Evolutionary conservation across 1,140 invertebrate species (phyloP).

Genomic region (Drosophila sulfurigaster): DNA sequence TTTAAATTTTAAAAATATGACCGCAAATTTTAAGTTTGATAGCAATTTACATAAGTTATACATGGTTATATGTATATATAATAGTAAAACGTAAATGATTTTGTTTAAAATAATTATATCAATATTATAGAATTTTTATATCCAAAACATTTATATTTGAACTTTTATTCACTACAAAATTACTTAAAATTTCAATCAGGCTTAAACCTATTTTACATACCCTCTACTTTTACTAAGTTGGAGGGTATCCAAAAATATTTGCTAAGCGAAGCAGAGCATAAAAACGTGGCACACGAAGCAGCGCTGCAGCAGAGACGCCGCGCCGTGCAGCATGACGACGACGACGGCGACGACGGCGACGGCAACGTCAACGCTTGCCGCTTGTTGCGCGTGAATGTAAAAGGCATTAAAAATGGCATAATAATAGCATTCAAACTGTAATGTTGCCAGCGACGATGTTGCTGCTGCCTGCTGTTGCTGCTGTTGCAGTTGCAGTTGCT

Average conservation of each 20-base stretch:
- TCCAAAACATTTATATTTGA: too few species aligned
- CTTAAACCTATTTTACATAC: too few species aligned
- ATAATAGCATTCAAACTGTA: conserved; percentile 73
- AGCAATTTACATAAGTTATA: too few species aligned
- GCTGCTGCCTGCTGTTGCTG: conserved; percentile 31
- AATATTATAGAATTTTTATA: too few species aligned
- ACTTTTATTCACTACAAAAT: too few species aligned
- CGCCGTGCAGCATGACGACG: conserved; percentile 14
- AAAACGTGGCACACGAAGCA: conserved; percentile 42
- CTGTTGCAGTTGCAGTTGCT: conserved; percentile 24
- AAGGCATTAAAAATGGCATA: conserved; percentile 70
- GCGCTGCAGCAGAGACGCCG: conserved; percentile 10
- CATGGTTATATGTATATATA: too few species aligned
- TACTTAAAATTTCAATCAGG: too few species aligned
- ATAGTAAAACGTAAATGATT: too few species aligned
- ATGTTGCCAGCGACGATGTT: conserved; percentile 50
- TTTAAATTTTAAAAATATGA: too few species aligned
- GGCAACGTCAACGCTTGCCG: conserved; percentile 26
- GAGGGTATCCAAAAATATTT: conserved; percentile 45
- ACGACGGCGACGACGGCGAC: conserved; percentile 18
- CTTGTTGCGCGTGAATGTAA: conserved; percentile 59
- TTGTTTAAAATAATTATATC: too few species aligned
- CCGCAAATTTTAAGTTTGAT: too few species aligned
- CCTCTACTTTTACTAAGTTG: neutral
- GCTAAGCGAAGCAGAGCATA: conserved; percentile 56